These are phyloP conservation scores for Pungitius pungitius DNA, from an alignment of 2,113 vertebrate genomes.

Conservation along the genomic window DNA sequence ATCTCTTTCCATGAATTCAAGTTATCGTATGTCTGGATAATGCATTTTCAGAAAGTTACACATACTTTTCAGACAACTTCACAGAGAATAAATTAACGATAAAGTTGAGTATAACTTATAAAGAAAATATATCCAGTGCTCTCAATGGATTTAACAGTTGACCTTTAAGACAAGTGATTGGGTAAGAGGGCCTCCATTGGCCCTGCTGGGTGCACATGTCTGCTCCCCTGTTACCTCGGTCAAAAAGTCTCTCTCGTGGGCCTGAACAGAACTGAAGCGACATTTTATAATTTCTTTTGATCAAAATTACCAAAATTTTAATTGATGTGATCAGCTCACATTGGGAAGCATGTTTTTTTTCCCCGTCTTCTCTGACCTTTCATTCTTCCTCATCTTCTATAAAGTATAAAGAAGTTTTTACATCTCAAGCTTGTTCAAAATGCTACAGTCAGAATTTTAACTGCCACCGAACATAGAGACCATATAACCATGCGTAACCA, in stretches of 20 bases:
- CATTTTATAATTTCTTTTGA: background rate
- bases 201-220: conserved; percentile 20
- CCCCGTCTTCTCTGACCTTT: background rate
- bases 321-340: background rate
- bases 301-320: background rate
- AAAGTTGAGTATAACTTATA: background rate
- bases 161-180: conserved; percentile 48
- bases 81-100: background rate
- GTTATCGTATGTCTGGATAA: background rate
- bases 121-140: conserved; percentile 9
- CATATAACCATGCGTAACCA: too few relatives aligned
- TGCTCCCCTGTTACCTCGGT: conserved; percentile 19
- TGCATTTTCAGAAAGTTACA: background rate
- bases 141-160: conserved; percentile 6
- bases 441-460: background rate
- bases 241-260: conserved; percentile 21
- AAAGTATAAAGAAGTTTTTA: background rate
- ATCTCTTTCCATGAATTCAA: background rate
- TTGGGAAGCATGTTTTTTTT: background rate
- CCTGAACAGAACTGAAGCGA: background rate
- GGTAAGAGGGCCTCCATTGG: conserved; percentile 24
- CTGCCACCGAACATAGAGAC: background rate
- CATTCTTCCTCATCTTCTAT: background rate
- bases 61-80: background rate
- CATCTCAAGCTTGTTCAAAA: background rate